Base-by-base conservation (phyloP, 2,888 invertebrate genomes). In the Micoletzkya japonica region DNA sequence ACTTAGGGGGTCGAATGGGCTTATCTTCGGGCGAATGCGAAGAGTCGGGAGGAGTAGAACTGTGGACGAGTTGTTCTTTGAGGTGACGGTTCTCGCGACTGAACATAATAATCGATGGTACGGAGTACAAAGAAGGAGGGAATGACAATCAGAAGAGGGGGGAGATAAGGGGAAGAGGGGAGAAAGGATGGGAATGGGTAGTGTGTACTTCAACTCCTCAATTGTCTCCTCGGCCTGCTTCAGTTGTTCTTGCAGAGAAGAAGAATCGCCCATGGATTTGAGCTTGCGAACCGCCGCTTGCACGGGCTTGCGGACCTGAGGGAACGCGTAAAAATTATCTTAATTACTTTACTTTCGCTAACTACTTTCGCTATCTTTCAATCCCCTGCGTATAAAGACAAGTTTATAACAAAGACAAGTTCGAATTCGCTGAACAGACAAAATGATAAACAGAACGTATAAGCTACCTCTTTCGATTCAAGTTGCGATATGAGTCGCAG, bases 381-480 rank as follows among this genome's bases (percentile, higher is more conserved):
- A n/a, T n/a, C n/a, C n/a, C n/a, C n/a, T n/a, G n/a, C n/a, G n/a
- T n/a, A n/a, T n/a, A n/a, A n/a, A n/a, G n/a, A n/a, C n/a, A n/a
- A n/a, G n/a, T n/a, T n/a, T n/a, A n/a, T n/a, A n/a, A n/a, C n/a
- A n/a, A n/a, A n/a, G n/a, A n/a, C n/a, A n/a, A n/a, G n/a, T n/a
- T n/a, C n/a, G n/a, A n/a, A n/a, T n/a, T n/a, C n/a, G n/a, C n/a
- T n/a, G n/a, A n/a, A n/a, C n/a, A n/a, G n/a, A n/a, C n/a, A n/a
- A n/a, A n/a, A n/a, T n/a, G n/a, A n/a, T n/a, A n/a, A n/a, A n/a
- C n/a, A n/a, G n/a, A n/a, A n/a, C n/a, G n/a, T n/a, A n/a, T n/a
- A n/a, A n/a, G n/a, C n/a, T n/a, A 66, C 67, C 44, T 67, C 49
- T n/a, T 58, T 37, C 30, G 67, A 57, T 26, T 67, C 67, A 39